phyloP scores from a whole-genome alignment of 2,888 invertebrate species.

The Acanthopleura granulata region DNA sequence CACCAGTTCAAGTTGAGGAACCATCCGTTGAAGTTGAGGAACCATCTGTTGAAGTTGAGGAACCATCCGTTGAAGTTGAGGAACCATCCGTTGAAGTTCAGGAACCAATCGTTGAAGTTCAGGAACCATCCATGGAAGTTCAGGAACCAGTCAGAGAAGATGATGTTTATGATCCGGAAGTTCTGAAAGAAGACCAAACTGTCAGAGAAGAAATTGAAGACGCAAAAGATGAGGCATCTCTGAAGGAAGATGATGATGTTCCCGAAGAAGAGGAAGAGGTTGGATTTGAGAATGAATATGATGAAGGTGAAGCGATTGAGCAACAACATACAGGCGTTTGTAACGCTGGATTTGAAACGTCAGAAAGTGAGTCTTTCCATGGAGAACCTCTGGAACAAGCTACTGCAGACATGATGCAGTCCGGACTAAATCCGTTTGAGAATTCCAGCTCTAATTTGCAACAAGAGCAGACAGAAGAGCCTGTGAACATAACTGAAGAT shows the following conservation, averaged over 20 bases:
- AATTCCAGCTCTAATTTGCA: no score
- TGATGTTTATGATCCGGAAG: slow-evolving; percentile 15
- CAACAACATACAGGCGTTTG: slow-evolving; percentile 18
- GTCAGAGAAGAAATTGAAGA: slow-evolving; percentile 22
- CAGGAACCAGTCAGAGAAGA: slow-evolving; percentile 27
- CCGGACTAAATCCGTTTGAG: no score
- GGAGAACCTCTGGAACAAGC: background rate
- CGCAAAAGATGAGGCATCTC: slow-evolving; percentile 28
- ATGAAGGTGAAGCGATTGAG: slow-evolving; percentile 47
- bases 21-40: slow-evolving; percentile 18
- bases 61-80: background rate
- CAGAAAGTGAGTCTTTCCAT: background rate
- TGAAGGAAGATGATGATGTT: slow-evolving; percentile 33
- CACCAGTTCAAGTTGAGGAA: background rate
- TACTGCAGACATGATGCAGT: background rate
- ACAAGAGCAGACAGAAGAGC: no score
- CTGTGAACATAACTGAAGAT: background rate
- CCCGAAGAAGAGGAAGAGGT: slow-evolving; percentile 27
- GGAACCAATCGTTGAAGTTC: background rate
- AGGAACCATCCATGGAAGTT: background rate
- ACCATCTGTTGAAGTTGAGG: background rate
- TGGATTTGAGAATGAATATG: slow-evolving; percentile 39
- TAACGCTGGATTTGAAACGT: slow-evolving; percentile 17
- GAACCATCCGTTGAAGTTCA: slow-evolving; percentile 21
- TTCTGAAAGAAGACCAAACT: background rate